Base-by-base conservation (phyloP, 2,113 vertebrate genomes). In the Rhegmatorhina hoffmannsi region DNA sequence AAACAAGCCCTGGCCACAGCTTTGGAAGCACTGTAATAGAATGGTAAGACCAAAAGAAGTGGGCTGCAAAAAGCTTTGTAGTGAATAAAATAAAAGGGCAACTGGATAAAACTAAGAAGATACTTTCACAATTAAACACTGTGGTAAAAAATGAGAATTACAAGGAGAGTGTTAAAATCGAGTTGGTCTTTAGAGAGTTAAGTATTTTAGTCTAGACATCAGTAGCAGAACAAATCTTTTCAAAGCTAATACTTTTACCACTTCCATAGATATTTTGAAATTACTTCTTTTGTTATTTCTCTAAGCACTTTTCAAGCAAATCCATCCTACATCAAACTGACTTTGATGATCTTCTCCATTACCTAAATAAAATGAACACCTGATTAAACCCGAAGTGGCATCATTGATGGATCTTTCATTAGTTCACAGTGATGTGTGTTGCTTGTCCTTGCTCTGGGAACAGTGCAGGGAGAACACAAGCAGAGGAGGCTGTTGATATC, bases 341-440 rank as follows among this genome's bases (percentile, higher is more conserved):
- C 38, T 60, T 69, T 69, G 79, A 24, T 64, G 62, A 38, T 81
- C 44, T 84, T 91, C 52, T 56, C 58, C 43, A n/a, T 84, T 81
- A 47, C 34, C 34, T 72, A 87, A 92, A 73, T 56, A 74, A 92
- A 68, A 84, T 38, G 40, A 72, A 86, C 31, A 52, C 44, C 46
- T 50, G 34, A 91, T 56, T 2, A 1, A 84, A 85, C 52, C 26
- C 36, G 9, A 88, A 59, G 33, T 10, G 33, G 5, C 13, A 75
- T 24, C 33, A 43, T 76, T 89, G 64, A 90, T 75, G 47, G 6
- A 31, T 93, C 28, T 62, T 90, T 83, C 55, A 46, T 66, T 69
- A 88, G 55, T 31, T 83, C 2, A 0, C 43, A 68, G 55, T 81
- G 29, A 55, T 0, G 1, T 46, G 14, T 6, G 13, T 3, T 64